Percentiles rank a stretch among this genome's conserved stretches.
These are phyloP conservation scores for Simalia tracyae DNA, from an alignment of 2,797 vertebrate species.

Conservation along the genomic window DNA sequence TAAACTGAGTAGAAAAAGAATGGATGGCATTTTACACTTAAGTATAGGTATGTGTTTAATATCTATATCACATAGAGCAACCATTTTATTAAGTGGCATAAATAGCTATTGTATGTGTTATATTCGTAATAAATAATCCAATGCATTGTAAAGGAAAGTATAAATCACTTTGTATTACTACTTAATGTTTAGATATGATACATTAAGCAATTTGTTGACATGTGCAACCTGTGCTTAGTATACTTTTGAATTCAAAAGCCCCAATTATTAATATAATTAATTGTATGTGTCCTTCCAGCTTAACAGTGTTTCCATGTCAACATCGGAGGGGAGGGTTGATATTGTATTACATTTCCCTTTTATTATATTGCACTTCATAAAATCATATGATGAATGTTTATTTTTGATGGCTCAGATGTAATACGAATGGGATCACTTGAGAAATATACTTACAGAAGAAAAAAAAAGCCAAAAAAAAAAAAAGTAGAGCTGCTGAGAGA, in stretches of 20 bases:
- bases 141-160: accelerated
- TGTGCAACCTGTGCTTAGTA: slow-evolving; percentile 7
- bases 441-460: accelerated
- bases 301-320: neutral
- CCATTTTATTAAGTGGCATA: neutral
- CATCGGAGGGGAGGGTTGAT: neutral
- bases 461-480: neutral
- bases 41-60: neutral
- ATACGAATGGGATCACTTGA: neutral
- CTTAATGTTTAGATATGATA: neutral
- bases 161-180: neutral
- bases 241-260: neutral
- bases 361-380: neutral
- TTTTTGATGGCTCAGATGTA: neutral
- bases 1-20: neutral
- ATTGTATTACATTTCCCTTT: accelerated
- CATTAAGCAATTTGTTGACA: neutral
- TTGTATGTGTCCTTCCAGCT: neutral
- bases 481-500: neutral
- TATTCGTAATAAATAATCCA: neutral
- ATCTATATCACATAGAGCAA: accelerated
- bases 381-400: neutral
- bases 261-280: slow-evolving; percentile 23
- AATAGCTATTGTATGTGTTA: neutral
- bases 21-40: neutral